Conservation (phyloP, 2,113 vertebrate species). For the Ahaetulla prasina region DNA sequence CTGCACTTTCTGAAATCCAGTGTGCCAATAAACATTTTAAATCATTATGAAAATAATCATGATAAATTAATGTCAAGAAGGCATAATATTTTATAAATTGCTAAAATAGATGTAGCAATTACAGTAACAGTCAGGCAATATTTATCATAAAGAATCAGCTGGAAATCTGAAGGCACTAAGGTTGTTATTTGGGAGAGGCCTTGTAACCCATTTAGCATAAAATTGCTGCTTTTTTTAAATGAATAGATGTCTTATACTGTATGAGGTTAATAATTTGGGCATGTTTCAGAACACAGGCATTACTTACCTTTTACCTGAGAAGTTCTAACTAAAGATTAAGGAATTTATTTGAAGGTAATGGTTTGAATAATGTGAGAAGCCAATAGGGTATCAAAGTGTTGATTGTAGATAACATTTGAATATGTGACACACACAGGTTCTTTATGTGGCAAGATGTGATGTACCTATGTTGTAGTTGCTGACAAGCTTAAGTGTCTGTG, state of each 20-base stretch:
- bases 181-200: constrained; percentile 10
- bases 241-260: neutral
- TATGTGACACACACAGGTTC: neutral
- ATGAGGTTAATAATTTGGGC: constrained; percentile 38
- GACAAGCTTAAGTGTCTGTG: neutral
- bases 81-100: constrained; percentile 52
- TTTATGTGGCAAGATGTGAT: neutral
- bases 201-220: neutral
- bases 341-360: neutral
- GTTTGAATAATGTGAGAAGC: neutral
- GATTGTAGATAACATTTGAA: neutral
- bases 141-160: constrained; percentile 41
- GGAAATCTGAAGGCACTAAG: constrained; percentile 16
- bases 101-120: constrained; percentile 38
- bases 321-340: neutral
- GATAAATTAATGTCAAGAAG: constrained; percentile 60
- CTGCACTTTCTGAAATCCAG: constrained; percentile 52
- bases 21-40: constrained; percentile 63
- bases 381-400: neutral
- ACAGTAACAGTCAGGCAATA: constrained; percentile 34
- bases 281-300: constrained; percentile 11
- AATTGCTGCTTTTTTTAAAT: constrained; percentile 47
- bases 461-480: neutral
- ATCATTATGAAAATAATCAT: constrained; percentile 68
- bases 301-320: neutral